phyloP scores from a whole-genome alignment of 2,797 vertebrate species.

The Florisuga fusca region DNA sequence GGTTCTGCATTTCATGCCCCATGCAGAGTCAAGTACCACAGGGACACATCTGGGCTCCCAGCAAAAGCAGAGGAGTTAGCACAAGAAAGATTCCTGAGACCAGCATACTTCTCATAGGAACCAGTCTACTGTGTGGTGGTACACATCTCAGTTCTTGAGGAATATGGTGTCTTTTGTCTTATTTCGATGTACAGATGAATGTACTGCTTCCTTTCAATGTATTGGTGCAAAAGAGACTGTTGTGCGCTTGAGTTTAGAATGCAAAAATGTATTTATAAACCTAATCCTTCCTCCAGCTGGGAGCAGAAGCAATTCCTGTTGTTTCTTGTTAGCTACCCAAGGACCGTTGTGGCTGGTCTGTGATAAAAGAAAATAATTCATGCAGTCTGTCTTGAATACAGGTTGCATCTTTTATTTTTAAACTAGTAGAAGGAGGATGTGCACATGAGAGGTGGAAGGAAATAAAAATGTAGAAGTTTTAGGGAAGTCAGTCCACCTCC shows the following conservation, averaged over 20 bases:
- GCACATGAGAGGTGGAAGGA: conserved; percentile 51
- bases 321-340: conserved; percentile 58
- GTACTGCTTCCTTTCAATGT: background rate
- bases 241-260: conserved; percentile 29
- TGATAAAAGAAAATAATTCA: conserved; percentile 74
- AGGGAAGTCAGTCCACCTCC: background rate
- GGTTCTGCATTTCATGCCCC: background rate
- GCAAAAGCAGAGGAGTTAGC: background rate
- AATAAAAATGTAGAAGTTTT: conserved; percentile 53
- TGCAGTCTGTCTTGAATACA: conserved; percentile 66
- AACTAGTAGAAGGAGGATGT: conserved; percentile 61
- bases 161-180: background rate
- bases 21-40: background rate
- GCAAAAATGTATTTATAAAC: conserved; percentile 23
- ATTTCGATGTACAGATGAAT: background rate
- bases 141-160: background rate
- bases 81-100: background rate
- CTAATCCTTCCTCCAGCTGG: conserved; percentile 28
- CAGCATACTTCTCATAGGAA: background rate
- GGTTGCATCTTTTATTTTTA: conserved; percentile 70
- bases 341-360: conserved; percentile 63
- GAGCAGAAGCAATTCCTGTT: conserved; percentile 43
- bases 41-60: background rate
- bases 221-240: conserved; percentile 5
- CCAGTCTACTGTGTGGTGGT: background rate